Evolutionary conservation across 2,113 vertebrate genomes (phyloP).

Genomic region (Chloroceryle aenea): DNA sequence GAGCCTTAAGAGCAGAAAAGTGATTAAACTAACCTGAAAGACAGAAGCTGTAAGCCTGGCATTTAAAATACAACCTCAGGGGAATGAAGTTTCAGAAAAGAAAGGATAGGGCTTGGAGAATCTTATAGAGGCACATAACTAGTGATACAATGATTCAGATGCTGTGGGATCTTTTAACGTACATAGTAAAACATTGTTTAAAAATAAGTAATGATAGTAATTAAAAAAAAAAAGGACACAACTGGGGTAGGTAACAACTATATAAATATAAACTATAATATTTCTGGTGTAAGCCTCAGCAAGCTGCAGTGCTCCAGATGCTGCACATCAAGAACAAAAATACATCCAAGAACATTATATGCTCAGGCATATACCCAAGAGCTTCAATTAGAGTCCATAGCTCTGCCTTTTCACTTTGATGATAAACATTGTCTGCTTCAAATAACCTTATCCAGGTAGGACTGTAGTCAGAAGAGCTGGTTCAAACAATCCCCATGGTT

Average conservation of each 20-base stretch:
- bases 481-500: neutral
- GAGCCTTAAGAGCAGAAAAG: neutral
- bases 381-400: accelerated
- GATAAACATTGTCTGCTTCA: neutral
- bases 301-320: neutral
- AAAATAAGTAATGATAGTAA: neutral
- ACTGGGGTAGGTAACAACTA: neutral
- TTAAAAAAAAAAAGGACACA: neutral
- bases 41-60: neutral
- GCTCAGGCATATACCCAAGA: neutral
- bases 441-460: neutral
- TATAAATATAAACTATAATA: neutral
- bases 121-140: neutral
- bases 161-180: neutral
- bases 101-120: neutral
- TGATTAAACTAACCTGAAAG: neutral
- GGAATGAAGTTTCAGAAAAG: neutral
- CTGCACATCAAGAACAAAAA: neutral
- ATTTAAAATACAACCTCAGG: neutral
- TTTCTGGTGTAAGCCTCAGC: neutral
- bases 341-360: neutral
- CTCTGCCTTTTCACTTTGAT: neutral
- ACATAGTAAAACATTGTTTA: neutral
- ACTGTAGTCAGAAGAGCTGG: neutral
- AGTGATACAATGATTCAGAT: neutral